These are phyloP conservation scores for Leptodirus hochenwartii DNA, from an alignment of 2,888 invertebrate genomes.

Conservation along the genomic window DNA sequence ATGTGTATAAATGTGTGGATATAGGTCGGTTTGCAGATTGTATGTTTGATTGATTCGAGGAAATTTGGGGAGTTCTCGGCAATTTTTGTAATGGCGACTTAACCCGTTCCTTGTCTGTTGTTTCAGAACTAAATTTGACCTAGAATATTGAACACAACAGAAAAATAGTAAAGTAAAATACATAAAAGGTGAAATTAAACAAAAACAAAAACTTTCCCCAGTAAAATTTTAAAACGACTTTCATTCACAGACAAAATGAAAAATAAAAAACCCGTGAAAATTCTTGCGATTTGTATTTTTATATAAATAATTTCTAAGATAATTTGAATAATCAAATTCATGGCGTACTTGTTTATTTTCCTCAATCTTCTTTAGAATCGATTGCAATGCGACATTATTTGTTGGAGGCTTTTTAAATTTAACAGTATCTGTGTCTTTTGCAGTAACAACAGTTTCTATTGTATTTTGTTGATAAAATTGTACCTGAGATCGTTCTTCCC, in stretches of 20 bases:
- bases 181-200: background rate
- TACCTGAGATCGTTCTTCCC: slow-evolving; percentile 33
- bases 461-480: slow-evolving; percentile 4
- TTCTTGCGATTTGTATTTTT: too few species aligned
- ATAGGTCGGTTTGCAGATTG: slow-evolving; percentile 5
- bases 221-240: too few species aligned
- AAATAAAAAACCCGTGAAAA: slow-evolving; percentile 2
- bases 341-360: slow-evolving; percentile 52
- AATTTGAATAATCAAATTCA: too few species aligned
- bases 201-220: too few species aligned
- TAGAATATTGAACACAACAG: slow-evolving; percentile 11
- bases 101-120: slow-evolving; percentile 17
- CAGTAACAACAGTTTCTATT: slow-evolving; percentile 2
- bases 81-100: slow-evolving; percentile 12
- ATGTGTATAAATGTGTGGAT: slow-evolving; percentile 7
- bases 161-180: slow-evolving; percentile 3
- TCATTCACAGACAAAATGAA: too few species aligned
- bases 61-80: slow-evolving; percentile 10
- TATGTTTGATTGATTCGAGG: slow-evolving; percentile 6
- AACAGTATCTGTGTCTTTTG: background rate
- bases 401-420: slow-evolving; percentile 29
- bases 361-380: slow-evolving; percentile 52
- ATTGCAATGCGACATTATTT: slow-evolving; percentile 67
- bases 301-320: too few species aligned
- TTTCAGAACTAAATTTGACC: slow-evolving; percentile 25